phyloP scores from a whole-genome alignment of 2,797 vertebrate genomes.

The Potorous gilbertii region DNA sequence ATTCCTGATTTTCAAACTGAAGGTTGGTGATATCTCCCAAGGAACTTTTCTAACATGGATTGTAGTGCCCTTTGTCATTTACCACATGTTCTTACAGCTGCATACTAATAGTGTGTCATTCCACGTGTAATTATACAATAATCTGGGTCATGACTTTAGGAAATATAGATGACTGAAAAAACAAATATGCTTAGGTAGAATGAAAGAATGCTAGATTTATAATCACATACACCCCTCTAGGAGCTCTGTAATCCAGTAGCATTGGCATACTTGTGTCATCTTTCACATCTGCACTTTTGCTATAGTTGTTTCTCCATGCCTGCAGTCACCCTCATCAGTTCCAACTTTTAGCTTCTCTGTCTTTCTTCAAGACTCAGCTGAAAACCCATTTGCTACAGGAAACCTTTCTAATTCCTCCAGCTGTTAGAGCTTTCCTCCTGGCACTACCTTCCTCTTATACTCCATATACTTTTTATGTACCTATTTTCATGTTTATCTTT shows the following conservation, averaged over 20 bases:
- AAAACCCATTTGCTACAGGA: background rate
- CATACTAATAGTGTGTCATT: conserved; percentile 4
- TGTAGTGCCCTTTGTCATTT: background rate
- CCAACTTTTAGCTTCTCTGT: background rate
- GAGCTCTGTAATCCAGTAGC: background rate
- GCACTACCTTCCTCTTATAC: background rate
- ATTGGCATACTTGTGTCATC: background rate
- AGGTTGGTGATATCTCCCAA: conserved; percentile 7
- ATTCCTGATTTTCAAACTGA: conserved; percentile 37
- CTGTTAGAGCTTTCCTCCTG: background rate
- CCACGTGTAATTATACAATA: background rate
- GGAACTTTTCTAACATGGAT: conserved; percentile 21
- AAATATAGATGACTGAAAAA: background rate
- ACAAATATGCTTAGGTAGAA: background rate
- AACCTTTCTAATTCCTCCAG: background rate
- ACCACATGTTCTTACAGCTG: background rate
- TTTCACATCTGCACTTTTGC: background rate
- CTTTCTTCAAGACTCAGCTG: background rate
- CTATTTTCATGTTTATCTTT: background rate
- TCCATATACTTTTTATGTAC: background rate
- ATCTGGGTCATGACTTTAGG: background rate
- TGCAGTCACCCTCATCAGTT: background rate
- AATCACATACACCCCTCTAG: background rate
- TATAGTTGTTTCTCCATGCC: background rate
- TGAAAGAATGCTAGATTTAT: background rate